Base-by-base conservation (phyloP, 2,888 invertebrate genomes). In the Eugnorisma glareosa region DNA sequence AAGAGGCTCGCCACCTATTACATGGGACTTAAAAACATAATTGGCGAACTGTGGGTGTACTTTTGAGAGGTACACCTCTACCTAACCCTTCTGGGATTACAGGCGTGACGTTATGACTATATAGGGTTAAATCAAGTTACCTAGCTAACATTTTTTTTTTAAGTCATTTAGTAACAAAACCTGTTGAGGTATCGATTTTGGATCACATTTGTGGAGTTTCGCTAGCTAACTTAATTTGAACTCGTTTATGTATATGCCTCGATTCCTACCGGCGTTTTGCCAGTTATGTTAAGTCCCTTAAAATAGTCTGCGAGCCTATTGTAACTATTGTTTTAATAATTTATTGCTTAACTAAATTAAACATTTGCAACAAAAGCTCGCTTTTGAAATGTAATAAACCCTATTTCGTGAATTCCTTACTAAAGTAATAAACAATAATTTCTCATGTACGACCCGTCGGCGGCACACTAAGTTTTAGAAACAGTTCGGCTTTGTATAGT, bases 381-480 rank as follows among this genome's bases (percentile, higher is more conserved):
- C 93, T 96, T 96, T 95, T 91, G 96, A 95, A 87, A 96, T 94
- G 96, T 96, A 93, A 78, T 88, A 89, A 91, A 92, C 94, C 95
- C 92, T 93, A 78, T 81, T 84, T 85, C 79, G 70, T 80, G 18
- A 81, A 75, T 77, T 85, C 86, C 84, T 83, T 81, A 81, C 24
- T 81, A 63, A 48, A 61, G 31, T 78, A 59, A 59, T 69, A 54
- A 54, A 28, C 51, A 37, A 1, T 51, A 31, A 15, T 24, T 51
- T 51, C 15, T 21, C 8, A 13, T 40, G 40, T 5, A 64, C 31
- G 18, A n/a, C 51, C 28, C 0, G 3, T 48, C 21, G 21, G 24
- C 35, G 21, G 6, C 40, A 57, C 21, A 1, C 31, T 24, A 40
- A 31, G 21, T 66, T 43, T 61, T 40, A 6, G 66, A 67, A 76